Base-by-base conservation (phyloP, 2,888 invertebrate species). In the Xylocampa areola region DNA sequence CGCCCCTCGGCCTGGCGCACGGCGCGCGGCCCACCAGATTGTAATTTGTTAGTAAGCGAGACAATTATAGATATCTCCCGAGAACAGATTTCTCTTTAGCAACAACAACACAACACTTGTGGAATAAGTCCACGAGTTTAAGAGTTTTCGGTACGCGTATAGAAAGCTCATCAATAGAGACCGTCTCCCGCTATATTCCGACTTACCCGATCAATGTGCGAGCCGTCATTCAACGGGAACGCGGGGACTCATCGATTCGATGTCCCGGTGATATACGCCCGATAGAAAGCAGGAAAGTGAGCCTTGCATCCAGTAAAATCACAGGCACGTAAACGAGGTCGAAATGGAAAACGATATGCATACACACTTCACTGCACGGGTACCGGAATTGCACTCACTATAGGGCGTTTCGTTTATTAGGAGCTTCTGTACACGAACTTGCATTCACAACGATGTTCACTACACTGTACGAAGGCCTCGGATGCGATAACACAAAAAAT, bases 191-290 rank as follows among this genome's bases (percentile, higher is more conserved):
- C 39, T 47, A 13, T 54, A 65, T 33, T 37, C 40, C 45, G 67
- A 90, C 92, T 91, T 86, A 92, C 92, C 89, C 89, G 90, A 91
- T 92, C 90, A 88, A 89, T 90, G 91, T 85, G 85, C 80, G 85
- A 86, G 86, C 81, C 81, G 87, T 86, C 88, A 88, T 81, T 81
- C 75, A 81, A 76, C 76, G 76, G 82, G 81, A 86, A 81, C 79
- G 81, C 80, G 80, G 81, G 78, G 78, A 79, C 76, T 81, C 89
- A 89, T 91, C 87, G 89, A 89, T 87, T 84, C 81, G 73, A 75
- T 73, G 74, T 77, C 74, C 76, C 78, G 72, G 76, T 81, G 77
- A 78, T 73, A 68, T 76, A 71, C 77, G 80, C 74, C 80, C 80
- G 82, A 73, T 86, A 85, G 86, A 86, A 86, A 87, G 84, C 86